Evolutionary conservation across 2,113 vertebrate genomes (phyloP).

Genomic region (Myotis lucifugus): DNA sequence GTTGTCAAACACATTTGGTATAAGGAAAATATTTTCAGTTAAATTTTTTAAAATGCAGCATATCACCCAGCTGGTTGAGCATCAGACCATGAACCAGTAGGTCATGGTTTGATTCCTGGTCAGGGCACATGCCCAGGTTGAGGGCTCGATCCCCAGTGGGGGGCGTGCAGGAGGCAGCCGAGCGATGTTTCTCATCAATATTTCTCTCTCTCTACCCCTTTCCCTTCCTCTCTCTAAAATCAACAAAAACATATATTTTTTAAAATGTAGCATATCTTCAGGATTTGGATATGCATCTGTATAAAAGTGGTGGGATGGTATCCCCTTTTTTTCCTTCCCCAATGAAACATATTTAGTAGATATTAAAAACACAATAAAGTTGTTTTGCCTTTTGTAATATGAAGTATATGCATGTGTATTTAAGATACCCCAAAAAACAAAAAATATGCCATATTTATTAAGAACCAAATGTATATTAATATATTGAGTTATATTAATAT

Average conservation of each 20-base stretch:
- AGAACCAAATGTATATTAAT: background rate
- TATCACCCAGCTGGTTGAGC: background rate
- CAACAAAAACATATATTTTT: background rate
- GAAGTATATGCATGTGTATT: background rate
- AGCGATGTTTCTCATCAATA: no score
- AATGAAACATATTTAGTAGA: background rate
- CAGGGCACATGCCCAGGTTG: no score
- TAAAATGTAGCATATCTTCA: background rate
- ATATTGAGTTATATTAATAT: background rate
- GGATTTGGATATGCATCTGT: background rate
- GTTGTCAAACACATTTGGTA: background rate
- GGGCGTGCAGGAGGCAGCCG: no score
- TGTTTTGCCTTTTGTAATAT: background rate
- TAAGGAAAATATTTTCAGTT: background rate
- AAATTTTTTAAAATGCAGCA: background rate
- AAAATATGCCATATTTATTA: conserved; percentile 2
- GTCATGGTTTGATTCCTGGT: no score
- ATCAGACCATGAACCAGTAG: no score
- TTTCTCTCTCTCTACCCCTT: no score
- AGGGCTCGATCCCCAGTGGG: no score
- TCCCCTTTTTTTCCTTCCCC: background rate
- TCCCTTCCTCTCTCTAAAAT: no score
- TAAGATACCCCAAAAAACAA: background rate
- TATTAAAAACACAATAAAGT: background rate
- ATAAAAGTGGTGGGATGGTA: background rate